These are phyloP conservation scores for Hippocampus comes DNA, from an alignment of 2,113 vertebrate genomes.

Conservation along the genomic window DNA sequence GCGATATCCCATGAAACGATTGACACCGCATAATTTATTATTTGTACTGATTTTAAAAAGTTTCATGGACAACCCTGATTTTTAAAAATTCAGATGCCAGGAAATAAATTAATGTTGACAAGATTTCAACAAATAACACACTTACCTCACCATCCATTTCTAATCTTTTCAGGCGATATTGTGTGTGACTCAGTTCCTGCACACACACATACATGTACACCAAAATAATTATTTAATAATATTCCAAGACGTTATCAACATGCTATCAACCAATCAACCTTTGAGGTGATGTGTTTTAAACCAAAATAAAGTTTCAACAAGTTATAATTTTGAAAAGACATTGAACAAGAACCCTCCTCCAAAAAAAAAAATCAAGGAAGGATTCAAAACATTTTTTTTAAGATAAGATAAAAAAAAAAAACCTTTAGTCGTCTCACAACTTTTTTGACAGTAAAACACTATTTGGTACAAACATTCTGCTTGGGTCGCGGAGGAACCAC, in stretches of 20 bases:
- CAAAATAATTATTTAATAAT: neutral
- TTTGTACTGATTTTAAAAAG: no score
- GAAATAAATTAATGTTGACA: neutral
- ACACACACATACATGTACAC: conserved; percentile 2
- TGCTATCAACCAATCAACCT: neutral
- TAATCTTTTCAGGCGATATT: conserved; percentile 15
- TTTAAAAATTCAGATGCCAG: no score
- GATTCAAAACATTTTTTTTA: neutral
- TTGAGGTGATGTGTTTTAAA: neutral
- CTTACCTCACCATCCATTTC: conserved; percentile 26
- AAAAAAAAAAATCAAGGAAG: neutral
- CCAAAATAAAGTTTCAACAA: neutral
- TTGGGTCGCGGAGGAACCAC: conserved; percentile 27
- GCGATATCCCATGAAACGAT: neutral
- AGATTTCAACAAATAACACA: neutral
- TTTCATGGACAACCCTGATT: no score
- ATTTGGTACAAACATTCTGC: conserved; percentile 30
- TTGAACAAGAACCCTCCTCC: neutral
- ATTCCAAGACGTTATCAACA: neutral
- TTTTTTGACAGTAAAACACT: neutral
- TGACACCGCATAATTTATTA: no score
- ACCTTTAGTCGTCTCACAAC: no score
- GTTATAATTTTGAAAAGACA: neutral
- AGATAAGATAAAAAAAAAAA: no score
- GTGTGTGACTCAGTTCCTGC: conserved; percentile 46